Conservation (phyloP, 1,140 invertebrate species). For the Metopolophium dirhodum region DNA sequence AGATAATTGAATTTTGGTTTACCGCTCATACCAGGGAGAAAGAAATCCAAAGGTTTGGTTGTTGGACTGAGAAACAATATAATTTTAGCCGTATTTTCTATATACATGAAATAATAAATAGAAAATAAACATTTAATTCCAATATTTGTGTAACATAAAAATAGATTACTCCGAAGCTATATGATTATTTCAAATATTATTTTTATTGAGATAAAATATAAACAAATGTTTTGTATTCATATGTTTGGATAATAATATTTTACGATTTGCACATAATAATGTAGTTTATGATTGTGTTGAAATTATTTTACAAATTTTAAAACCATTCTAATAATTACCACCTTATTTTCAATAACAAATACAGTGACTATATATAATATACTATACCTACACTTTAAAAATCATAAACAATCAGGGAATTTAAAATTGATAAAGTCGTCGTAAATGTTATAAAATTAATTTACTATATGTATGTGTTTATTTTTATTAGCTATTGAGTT, state of each 20-base stretch:
- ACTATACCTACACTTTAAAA: not conserved
- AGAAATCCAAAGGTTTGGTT: not conserved
- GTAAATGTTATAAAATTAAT: not conserved
- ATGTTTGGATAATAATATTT: too few species aligned
- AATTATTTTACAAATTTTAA: not conserved
- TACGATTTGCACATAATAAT: too few species aligned
- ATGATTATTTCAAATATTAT: not conserved
- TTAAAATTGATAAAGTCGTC: not conserved
- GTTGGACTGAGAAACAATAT: not conserved
- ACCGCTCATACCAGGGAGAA: not conserved
- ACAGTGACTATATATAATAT: not conserved
- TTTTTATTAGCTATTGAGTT: not conserved
- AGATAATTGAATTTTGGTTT: conserved; percentile 3
- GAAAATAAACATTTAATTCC: not conserved
- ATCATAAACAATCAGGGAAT: not conserved
- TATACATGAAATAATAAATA: not conserved
- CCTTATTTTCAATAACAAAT: not conserved
- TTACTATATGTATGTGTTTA: not conserved
- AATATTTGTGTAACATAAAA: conserved; percentile 1
- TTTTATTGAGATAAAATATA: not conserved
- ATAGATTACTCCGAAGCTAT: not conserved
- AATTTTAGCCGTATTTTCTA: not conserved
- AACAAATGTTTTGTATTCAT: not conserved
- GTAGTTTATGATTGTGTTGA: not conserved
- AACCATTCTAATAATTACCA: too few species aligned